phyloP scores from a whole-genome alignment of 2,888 invertebrate species.

The Drepana falcataria region DNA sequence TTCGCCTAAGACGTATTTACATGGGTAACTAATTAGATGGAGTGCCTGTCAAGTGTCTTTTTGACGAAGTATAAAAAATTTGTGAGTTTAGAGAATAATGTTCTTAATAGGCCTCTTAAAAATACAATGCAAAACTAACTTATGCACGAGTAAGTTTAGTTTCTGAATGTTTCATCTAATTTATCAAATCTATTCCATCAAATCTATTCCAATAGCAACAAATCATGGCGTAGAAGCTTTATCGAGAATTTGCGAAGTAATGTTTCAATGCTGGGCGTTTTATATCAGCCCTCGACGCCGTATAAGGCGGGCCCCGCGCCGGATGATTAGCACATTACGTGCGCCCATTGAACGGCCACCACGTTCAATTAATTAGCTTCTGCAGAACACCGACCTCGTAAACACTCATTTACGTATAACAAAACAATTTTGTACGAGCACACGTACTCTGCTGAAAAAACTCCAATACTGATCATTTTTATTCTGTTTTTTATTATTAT shows the following conservation, averaged over 20 bases:
- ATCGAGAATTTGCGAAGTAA: neutral
- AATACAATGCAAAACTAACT: too few relatives aligned
- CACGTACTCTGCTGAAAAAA: neutral
- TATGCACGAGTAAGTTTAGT: neutral
- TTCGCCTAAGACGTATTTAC: too few relatives aligned
- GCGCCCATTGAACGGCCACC: conserved; percentile 27
- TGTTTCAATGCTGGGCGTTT: neutral
- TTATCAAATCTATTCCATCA: too few relatives aligned
- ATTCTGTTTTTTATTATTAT: too few relatives aligned
- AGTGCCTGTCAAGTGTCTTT: too few relatives aligned
- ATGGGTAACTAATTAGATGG: too few relatives aligned
- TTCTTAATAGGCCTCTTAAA: too few relatives aligned
- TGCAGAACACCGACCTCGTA: conserved; percentile 29
- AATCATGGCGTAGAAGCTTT: neutral
- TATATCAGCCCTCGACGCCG: neutral
- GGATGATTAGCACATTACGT: conserved; percentile 29
- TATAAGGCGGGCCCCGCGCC: conserved; percentile 5
- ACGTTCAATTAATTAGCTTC: conserved; percentile 39
- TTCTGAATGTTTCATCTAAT: too few relatives aligned
- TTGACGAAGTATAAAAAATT: too few relatives aligned
- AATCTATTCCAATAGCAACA: too few relatives aligned
- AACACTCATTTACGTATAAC: conserved; percentile 14
- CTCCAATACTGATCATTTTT: neutral
- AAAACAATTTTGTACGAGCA: conserved; percentile 11
- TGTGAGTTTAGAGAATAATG: too few relatives aligned